Conservation (phyloP, 2,888 invertebrate species). For the Himalopsyche kuldschensis region DNA sequence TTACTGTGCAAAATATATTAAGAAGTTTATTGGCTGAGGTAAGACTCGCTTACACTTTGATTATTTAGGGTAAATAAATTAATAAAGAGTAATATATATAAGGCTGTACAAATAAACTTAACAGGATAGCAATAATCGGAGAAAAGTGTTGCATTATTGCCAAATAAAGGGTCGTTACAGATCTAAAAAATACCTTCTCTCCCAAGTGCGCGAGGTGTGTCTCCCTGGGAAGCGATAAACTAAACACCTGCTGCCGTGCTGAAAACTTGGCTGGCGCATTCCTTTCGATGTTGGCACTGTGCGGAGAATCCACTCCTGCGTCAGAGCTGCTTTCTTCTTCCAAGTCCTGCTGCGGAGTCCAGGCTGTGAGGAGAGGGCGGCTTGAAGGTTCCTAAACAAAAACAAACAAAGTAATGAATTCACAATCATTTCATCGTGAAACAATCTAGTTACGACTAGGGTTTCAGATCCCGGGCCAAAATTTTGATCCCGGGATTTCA, state of each 20-base stretch:
- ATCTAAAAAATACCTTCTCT: constrained; percentile 45
- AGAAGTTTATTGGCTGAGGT: no score
- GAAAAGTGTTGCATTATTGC: not conserved
- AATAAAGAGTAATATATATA: no score
- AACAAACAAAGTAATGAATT: not conserved
- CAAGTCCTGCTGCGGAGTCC: constrained; percentile 89
- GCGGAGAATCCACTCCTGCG: constrained; percentile 47
- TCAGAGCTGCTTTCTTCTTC: constrained; percentile 67
- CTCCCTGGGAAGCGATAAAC: constrained; percentile 74
- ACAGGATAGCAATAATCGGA: not conserved
- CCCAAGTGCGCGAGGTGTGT: constrained; percentile 52
- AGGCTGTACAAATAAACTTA: not conserved
- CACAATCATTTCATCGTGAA: no score
- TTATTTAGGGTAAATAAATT: no score
- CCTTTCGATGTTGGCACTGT: constrained; percentile 35
- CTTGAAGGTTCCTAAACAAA: constrained; percentile 24
- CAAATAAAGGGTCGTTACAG: not conserved
- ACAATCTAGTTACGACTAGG: no score
- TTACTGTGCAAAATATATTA: no score
- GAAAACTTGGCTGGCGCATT: constrained; percentile 50
- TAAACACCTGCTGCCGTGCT: constrained; percentile 67
- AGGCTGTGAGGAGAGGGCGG: constrained; percentile 51
- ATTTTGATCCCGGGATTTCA: no score
- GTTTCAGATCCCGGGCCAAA: no score
- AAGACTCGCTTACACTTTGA: no score